Percentiles rank a stretch among this genome's conserved stretches.
These are phyloP conservation scores for Saccopteryx leptura DNA, from an alignment of 2,113 vertebrate species.

Conservation along the genomic window DNA sequence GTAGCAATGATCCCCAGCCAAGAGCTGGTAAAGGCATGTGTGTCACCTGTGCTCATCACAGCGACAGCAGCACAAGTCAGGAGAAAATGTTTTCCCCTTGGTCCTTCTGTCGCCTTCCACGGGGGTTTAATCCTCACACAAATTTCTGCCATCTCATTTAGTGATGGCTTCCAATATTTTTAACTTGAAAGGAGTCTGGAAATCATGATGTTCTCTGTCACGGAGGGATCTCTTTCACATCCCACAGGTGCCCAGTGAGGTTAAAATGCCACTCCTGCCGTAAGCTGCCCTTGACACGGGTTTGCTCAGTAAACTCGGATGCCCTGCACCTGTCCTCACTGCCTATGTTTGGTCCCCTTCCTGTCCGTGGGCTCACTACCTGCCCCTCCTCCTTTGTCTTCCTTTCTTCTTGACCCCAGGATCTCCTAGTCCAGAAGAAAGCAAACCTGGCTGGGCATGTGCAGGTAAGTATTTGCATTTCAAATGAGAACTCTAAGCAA, in stretches of 20 bases:
- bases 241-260: not conserved
- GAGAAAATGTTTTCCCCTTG: not conserved
- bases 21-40: not conserved
- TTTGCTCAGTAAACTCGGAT: not conserved
- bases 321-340: not conserved
- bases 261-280: not conserved
- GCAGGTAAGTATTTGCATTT: not conserved
- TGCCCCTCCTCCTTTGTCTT: not conserved
- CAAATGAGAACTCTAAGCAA: not conserved
- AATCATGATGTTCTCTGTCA: not conserved
- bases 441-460: not conserved
- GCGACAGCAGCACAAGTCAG: too few species aligned
- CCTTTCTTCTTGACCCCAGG: not conserved
- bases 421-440: not conserved
- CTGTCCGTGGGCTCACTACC: not conserved
- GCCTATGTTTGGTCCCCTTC: not conserved
- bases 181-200: not conserved
- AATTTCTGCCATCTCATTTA: not conserved
- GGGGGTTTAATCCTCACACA: not conserved
- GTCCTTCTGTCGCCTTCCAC: not conserved
- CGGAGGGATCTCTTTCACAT: not conserved
- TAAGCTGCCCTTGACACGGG: not conserved
- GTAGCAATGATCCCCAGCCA: not conserved
- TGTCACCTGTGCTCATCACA: not conserved
- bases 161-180: not conserved